Percentiles rank a stretch among this genome's conserved stretches.
Evolutionary conservation across 1,140 invertebrate species (phyloP).

Genomic region (Drusus annulatus): DNA sequence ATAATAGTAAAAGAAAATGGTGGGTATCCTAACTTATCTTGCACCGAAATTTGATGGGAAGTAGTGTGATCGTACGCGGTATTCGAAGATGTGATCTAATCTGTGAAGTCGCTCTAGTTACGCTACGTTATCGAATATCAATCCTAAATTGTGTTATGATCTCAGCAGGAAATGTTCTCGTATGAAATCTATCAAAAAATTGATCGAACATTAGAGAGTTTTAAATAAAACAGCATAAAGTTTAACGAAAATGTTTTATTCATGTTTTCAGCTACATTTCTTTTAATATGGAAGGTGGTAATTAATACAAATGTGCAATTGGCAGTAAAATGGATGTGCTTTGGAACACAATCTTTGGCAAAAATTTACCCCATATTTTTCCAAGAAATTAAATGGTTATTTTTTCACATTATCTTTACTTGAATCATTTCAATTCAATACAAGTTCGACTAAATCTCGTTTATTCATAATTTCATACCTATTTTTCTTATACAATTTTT

Average conservation of each 20-base stretch:
- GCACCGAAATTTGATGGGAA: too few species aligned
- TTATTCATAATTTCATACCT: slow-evolving; percentile 38
- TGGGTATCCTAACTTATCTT: too few species aligned
- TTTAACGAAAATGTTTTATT: slow-evolving; percentile 59
- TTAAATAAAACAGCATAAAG: slow-evolving; percentile 11
- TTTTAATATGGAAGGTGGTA: slow-evolving; percentile 55
- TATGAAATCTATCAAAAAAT: too few species aligned
- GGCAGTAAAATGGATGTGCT: slow-evolving; percentile 57
- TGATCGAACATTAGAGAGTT: background rate
- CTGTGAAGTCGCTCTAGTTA: too few species aligned
- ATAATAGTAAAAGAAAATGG: too few species aligned
- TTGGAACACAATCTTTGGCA: slow-evolving; percentile 58
- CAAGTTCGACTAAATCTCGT: slow-evolving; percentile 38
- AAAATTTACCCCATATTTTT: slow-evolving; percentile 46
- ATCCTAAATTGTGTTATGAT: too few species aligned
- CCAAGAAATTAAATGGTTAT: slow-evolving; percentile 13
- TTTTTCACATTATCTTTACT: background rate
- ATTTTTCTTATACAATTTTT: slow-evolving; percentile 43
- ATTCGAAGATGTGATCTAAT: too few species aligned
- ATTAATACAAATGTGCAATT: slow-evolving; percentile 58
- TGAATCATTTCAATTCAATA: slow-evolving; percentile 4
- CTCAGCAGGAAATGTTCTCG: too few species aligned
- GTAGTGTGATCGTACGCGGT: too few species aligned
- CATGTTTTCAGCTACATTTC: slow-evolving; percentile 56
- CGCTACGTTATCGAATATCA: too few species aligned